Evolutionary conservation across 2,797 vertebrate species (phyloP), one percentile per base, ranked within the genome.

Genomic region (Melanogrammus aeglefinus): DNA sequence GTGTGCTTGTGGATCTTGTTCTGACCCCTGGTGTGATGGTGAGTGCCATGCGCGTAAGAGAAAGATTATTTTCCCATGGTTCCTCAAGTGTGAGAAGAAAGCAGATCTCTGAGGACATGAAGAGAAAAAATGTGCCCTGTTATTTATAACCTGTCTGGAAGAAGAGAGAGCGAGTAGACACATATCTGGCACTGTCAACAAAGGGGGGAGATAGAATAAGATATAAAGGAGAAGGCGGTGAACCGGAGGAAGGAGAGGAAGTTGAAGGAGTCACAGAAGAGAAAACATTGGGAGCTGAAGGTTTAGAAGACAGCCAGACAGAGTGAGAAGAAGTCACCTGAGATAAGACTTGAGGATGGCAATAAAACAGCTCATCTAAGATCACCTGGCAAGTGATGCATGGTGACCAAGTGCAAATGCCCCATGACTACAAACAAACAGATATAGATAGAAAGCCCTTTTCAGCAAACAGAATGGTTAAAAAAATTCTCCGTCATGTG

Each of bases 41-140:
- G 85, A 86, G 86, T 80, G 74, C 86, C 77, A 79, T 88, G 87
- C 93, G 91, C 85, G 88, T 94, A 91, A 92, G 88, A 90, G 90
- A 93, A 94, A 93, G 86, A 93, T 91, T 92, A 77, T 91, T 91
- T 94, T 93, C 93, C 93, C 93, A 93, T 91, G 91, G 87, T 91
- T 93, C 84, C 86, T 89, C 86, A 88, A 91, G 91, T 93, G 89
- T 93, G 91, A 93, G 92, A 93, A 91, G 90, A 90, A 88, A 92
- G 87, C 85, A 85, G 84, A 91, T 91, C 90, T 92, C 92, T 91
- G 89, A 90, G 90, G 89, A 89, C 91, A 88, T 80, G 80, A 83
- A 88, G 86, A 76, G 6, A 84, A 91, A 90, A 91, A 39, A 83
- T 79, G 79, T 82, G 79, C 84, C 82, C 85, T 78, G 90, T 91